Evolutionary conservation across 1,140 invertebrate genomes (phyloP), one percentile per base, ranked within the genome.

Genomic region (Platyura marginata): DNA sequence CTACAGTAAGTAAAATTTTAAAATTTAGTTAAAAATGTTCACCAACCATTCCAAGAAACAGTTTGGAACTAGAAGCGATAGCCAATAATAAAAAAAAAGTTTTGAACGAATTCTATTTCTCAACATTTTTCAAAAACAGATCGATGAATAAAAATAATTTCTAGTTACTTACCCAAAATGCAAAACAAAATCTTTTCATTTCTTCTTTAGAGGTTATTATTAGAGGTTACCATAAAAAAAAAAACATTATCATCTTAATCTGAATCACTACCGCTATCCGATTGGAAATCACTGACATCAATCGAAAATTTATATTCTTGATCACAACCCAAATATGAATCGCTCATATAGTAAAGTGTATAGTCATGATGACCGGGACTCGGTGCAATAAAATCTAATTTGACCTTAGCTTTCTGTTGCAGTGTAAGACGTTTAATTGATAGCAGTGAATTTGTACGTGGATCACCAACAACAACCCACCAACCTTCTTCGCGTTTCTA

Each of bases 381-480:
- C 2, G 91, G 91, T 6, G 89, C 91, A 41, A 94, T 81, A 68
- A 97, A 98, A 62, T 98, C 92, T 32, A 98, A 66, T 47, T 92
- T 92, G 0, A 97, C 81, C 57, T 87, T 89, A 0, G 92, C 90
- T 51, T 87, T 92, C 53, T 94, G 84, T 50, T 93, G 91, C 1
- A 97, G 66, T 0, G 88, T 93, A 15, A 96, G 66, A 16, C 95
- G 72, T 60, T 98, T 98, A 55, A 99, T 98, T 2, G 91, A 96
- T 1, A 98, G 70, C 13, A 99, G 64, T 1, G 89, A 90, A 65
- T 98, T 98, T 2, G 72, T 75, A 55, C 88, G 90, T 0, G 90
- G 85, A 63, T 98, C 94, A 1, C 95, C 94, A 54, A 99, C 92
- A 15, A 99, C 93, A 4, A 99, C 85, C 94, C 96, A 99, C 95